These are phyloP conservation scores for Drosophila fuyamai DNA, from an alignment of 1,140 invertebrate genomes.

Conservation along the genomic window DNA sequence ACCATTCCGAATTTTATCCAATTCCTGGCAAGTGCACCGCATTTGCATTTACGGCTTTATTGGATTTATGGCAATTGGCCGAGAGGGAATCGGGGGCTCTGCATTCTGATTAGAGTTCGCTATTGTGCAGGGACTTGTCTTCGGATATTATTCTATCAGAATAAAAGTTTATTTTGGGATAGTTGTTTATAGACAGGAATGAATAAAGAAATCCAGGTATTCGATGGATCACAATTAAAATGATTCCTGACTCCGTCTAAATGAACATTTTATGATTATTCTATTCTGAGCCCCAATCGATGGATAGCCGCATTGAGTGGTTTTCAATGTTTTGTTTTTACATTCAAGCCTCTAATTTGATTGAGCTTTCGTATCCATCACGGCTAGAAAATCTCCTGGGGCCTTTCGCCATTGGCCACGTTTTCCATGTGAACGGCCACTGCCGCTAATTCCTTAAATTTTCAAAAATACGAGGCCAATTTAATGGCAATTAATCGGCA, in stretches of 20 bases:
- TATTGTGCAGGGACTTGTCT: slow-evolving; percentile 8
- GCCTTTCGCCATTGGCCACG: background rate
- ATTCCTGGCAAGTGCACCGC: slow-evolving; percentile 23
- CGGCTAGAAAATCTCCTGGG: slow-evolving; percentile 9
- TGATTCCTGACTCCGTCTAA: background rate
- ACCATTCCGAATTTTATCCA: slow-evolving; percentile 37
- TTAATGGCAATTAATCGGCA: slow-evolving; percentile 59
- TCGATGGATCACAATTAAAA: slow-evolving; percentile 14
- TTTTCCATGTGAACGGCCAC: background rate
- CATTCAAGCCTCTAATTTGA: slow-evolving; percentile 7
- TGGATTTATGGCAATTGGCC: slow-evolving; percentile 67
- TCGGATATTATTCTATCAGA: slow-evolving; percentile 12
- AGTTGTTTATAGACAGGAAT: background rate
- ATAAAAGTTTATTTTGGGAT: slow-evolving; percentile 3
- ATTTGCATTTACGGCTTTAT: slow-evolving; percentile 69
- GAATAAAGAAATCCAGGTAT: background rate
- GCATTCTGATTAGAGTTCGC: slow-evolving; percentile 55
- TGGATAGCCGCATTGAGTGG: slow-evolving; percentile 38
- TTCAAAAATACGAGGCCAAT: slow-evolving; percentile 38
- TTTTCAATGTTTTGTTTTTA: slow-evolving; percentile 39
- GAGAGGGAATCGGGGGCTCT: slow-evolving; percentile 20
- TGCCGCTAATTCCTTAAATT: slow-evolving; percentile 53
- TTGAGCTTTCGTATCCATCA: slow-evolving; percentile 46
- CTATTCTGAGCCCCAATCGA: background rate
- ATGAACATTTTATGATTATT: slow-evolving; percentile 21